Evolutionary conservation across 2,113 vertebrate genomes (phyloP).

Genomic region (Vulpes ferrilata): DNA sequence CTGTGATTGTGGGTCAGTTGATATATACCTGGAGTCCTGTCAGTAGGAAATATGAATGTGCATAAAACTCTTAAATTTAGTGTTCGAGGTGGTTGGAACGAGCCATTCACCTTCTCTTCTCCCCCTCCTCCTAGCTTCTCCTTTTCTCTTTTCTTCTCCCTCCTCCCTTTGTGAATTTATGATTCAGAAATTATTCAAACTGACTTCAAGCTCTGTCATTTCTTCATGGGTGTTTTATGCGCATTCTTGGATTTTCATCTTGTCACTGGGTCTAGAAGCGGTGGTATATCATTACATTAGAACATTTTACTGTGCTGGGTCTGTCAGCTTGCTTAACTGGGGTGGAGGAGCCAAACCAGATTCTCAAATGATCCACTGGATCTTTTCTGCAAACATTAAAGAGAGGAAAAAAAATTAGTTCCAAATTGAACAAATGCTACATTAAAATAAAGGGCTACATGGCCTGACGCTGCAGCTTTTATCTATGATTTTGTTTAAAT

Average conservation of each 20-base stretch:
- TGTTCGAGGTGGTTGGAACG: not conserved
- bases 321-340: not conserved
- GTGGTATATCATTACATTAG: conserved; percentile 18
- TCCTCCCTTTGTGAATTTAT: conserved; percentile 32
- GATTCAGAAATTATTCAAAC: conserved; percentile 69
- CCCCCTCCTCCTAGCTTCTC: not conserved
- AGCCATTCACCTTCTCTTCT: not conserved
- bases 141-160: not conserved
- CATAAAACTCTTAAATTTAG: conserved; percentile 18
- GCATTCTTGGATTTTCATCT: conserved; percentile 51
- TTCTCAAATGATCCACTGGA: not conserved
- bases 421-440: not conserved
- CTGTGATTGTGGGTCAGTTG: not conserved
- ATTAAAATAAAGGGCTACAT: not conserved
- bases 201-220: conserved; percentile 68
- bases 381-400: conserved; percentile 6
- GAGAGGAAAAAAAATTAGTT: not conserved
- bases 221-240: conserved; percentile 60
- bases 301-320: not conserved
- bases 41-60: conserved; percentile 17
- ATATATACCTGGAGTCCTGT: not conserved
- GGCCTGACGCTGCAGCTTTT: not conserved
- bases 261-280: not conserved
- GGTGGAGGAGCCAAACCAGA: not conserved
- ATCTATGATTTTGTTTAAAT: conserved; percentile 1